Percentiles rank a stretch among this genome's conserved stretches.
Conservation (phyloP, 2,113 vertebrate genomes). For the Spilogale gracilis region DNA sequence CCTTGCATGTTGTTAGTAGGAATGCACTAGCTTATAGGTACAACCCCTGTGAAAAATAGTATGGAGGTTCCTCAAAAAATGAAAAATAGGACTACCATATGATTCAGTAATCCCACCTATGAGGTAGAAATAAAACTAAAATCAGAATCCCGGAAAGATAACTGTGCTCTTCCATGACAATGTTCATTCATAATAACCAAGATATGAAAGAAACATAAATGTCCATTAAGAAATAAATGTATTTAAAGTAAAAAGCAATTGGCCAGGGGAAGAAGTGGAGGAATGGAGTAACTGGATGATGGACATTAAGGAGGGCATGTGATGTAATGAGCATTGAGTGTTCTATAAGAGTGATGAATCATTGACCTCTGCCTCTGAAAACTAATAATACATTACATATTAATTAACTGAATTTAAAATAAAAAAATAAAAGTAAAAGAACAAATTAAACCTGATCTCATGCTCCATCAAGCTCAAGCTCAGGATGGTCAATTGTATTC, state of each 20-base stretch:
- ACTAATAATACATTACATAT: neutral
- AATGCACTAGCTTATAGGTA: neutral
- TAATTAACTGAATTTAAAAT: neutral
- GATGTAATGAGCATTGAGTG: neutral
- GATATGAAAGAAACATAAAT: neutral
- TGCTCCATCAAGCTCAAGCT: neutral
- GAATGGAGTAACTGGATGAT: neutral
- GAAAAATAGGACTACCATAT: neutral
- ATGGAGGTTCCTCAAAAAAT: neutral
- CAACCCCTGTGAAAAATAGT: neutral
- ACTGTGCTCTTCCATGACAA: neutral
- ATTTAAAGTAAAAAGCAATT: neutral
- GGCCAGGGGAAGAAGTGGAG: neutral
- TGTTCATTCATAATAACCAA: neutral
- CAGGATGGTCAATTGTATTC: neutral
- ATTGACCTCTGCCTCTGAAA: neutral
- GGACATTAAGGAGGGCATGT: neutral
- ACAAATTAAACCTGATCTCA: neutral
- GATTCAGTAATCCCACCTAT: neutral
- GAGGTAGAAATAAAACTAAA: neutral
- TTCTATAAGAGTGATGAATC: neutral
- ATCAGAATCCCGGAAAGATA: neutral
- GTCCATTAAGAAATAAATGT: neutral
- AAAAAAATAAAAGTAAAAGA: neutral
- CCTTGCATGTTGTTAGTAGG: neutral